A percentile compares a stretch with the other conserved stretches of the same genome.
These are phyloP conservation scores for Ischnura elegans DNA, from an alignment of 2,888 invertebrate genomes.

Conservation along the genomic window DNA sequence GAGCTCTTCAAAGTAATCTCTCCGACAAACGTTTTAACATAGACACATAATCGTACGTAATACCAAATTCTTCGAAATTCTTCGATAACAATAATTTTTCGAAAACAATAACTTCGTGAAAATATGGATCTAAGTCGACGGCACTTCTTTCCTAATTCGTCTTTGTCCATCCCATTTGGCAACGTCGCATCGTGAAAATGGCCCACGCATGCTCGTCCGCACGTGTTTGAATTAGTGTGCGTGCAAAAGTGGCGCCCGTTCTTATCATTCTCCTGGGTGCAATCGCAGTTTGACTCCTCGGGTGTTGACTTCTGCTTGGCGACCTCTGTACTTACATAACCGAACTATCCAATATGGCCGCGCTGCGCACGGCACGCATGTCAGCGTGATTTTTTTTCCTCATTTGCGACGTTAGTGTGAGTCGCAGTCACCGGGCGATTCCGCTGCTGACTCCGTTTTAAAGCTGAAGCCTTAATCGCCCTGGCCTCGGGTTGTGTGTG, in stretches of 20 bases:
- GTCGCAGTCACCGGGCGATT: constrained; percentile 34
- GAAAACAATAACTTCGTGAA: too few species aligned
- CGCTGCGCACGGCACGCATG: not conserved
- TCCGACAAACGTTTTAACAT: too few species aligned
- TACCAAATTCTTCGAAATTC: too few species aligned
- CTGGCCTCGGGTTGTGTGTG: not conserved
- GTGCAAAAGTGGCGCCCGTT: not conserved
- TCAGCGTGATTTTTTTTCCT: not conserved
- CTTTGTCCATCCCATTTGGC: constrained; percentile 1
- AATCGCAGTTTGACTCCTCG: constrained; percentile 44
- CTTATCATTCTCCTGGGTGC: constrained; percentile 34
- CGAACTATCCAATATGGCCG: not conserved
- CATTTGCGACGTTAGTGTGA: not conserved
- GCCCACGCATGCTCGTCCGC: not conserved
- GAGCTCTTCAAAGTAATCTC: too few species aligned
- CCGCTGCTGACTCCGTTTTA: constrained; percentile 47
- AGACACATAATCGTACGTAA: too few species aligned
- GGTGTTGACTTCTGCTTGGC: not conserved
- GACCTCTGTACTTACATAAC: not conserved
- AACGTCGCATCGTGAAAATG: constrained; percentile 42
- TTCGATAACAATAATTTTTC: too few species aligned
- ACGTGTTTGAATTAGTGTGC: not conserved
- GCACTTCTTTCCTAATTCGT: too few species aligned
- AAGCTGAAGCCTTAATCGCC: constrained; percentile 61
- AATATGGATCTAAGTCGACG: too few species aligned